Base-by-base conservation (phyloP, 2,888 invertebrate genomes). In the Scelioninae gen. 2 region DNA sequence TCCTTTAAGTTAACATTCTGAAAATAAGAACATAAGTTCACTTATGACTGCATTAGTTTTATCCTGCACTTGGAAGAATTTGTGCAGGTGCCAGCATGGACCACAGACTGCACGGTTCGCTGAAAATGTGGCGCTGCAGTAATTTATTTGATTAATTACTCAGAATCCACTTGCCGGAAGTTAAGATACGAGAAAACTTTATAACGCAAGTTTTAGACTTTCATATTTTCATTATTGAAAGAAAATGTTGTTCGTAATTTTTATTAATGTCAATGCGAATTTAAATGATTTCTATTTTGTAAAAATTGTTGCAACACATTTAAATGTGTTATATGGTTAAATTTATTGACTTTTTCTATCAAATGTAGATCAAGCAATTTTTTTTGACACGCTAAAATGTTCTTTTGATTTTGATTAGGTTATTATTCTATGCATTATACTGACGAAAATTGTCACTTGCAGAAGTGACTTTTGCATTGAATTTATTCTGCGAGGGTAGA, bases 61-160 rank as follows among this genome's bases (percentile, higher is more conserved):
- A 45, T 45, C 22, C 58, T 18, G 58, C 33, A 43, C 58, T 45
- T 33, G 25, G 18, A 16, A 45, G 45, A 45, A 43, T n/a, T 58
- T 58, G 58, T 57, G 57, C 57, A 57, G 57, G 57, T 60, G 61
- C 61, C 50, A 61, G 61, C 39, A 41, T 61, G 39, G 18, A 50
- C 61, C 39, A 39, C 61, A 50, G 50, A 31, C 46, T 45, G 39
- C 45, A 46, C 16, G 50, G 37, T 55, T 43, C 11, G 55, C 63
- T 55, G 63, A 50, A 68, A 53, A 61, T 46, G 61, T 61, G 50
- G 61, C 37, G 70, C 64, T 25, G 69, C 65, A 69, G 69, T 65
- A 72, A 75, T 74, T 74, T 67, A 48, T 43, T 53, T 73, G 64
- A 77, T 73, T 74, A 77, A 75, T 77, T 73, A 75, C 67, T 55